Evolutionary conservation across 1,140 invertebrate genomes (phyloP).

Genomic region (Cotesia glomerata): DNA sequence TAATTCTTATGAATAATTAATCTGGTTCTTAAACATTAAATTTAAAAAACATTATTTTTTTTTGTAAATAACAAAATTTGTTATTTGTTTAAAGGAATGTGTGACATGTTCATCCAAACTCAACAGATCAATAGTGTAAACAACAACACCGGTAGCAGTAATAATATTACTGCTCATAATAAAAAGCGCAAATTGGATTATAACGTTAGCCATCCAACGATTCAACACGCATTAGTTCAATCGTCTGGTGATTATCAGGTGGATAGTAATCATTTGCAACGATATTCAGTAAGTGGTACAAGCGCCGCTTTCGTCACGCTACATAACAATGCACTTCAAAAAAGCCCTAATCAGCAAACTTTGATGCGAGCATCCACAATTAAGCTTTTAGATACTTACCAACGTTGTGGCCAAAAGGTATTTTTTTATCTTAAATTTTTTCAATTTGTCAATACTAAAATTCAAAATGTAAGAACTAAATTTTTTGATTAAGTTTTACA

Average conservation of each 20-base stretch:
- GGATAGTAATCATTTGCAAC: conserved; percentile 49
- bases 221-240: conserved; percentile 61
- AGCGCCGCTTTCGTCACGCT: conserved; percentile 58
- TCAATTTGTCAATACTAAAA: too few species aligned
- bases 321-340: conserved; percentile 62
- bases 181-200: conserved; percentile 69
- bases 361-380: conserved; percentile 74
- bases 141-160: conserved; percentile 63
- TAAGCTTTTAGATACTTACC: conserved; percentile 75
- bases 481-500: too few species aligned
- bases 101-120: conserved; percentile 77
- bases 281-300: conserved; percentile 58
- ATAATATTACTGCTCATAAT: conserved; percentile 59
- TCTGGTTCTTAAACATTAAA: too few species aligned
- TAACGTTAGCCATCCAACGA: conserved; percentile 60
- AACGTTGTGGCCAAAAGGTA: conserved; percentile 75
- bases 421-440: conserved; percentile 18
- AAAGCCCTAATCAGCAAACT: conserved; percentile 67
- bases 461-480: neutral
- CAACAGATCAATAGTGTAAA: conserved; percentile 68
- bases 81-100: conserved; percentile 67
- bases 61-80: too few species aligned
- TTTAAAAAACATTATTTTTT: too few species aligned
- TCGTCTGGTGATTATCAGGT: conserved; percentile 59
- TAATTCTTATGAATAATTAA: too few species aligned